These are phyloP conservation scores for Cynoglossus semilaevis DNA, from an alignment of 2,113 vertebrate species.

Conservation along the genomic window DNA sequence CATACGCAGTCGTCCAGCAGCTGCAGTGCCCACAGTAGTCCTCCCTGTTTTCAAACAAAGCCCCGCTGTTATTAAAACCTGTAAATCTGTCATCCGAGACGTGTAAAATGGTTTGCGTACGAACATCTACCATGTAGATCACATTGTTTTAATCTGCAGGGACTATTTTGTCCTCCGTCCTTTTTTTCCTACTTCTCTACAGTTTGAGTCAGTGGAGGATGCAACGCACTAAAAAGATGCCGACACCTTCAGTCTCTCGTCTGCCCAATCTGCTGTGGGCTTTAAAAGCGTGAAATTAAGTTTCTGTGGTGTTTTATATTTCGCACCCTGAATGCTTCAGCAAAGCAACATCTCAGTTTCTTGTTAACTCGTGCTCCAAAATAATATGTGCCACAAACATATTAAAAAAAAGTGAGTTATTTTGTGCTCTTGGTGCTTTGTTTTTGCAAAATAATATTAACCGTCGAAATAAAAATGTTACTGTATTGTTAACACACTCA, in stretches of 20 bases:
- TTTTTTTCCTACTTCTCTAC: background rate
- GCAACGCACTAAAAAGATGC: constrained; percentile 1
- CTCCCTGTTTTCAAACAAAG: constrained; percentile 1
- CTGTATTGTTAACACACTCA: too few relatives aligned
- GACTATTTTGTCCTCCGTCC: constrained; percentile 1
- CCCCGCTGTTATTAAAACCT: background rate
- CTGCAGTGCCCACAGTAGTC: background rate
- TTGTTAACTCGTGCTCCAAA: too few relatives aligned
- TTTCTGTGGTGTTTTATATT: constrained; percentile 11
- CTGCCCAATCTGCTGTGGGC: constrained; percentile 6
- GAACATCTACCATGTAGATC: background rate
- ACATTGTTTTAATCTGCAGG: background rate
- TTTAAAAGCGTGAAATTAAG: constrained; percentile 37
- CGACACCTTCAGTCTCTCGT: constrained; percentile 13
- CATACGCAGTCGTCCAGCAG: background rate
- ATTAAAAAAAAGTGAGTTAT: too few relatives aligned
- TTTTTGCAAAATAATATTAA: too few relatives aligned
- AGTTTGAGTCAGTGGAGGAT: constrained; percentile 2
- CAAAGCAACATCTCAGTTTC: too few relatives aligned
- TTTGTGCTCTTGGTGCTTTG: too few relatives aligned
- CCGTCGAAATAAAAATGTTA: too few relatives aligned
- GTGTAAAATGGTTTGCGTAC: background rate
- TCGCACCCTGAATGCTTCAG: too few relatives aligned
- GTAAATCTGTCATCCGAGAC: constrained; percentile 2
- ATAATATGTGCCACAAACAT: too few relatives aligned